These are phyloP conservation scores for Apotomis capreana DNA, from an alignment of 2,888 invertebrate species.

Conservation along the genomic window DNA sequence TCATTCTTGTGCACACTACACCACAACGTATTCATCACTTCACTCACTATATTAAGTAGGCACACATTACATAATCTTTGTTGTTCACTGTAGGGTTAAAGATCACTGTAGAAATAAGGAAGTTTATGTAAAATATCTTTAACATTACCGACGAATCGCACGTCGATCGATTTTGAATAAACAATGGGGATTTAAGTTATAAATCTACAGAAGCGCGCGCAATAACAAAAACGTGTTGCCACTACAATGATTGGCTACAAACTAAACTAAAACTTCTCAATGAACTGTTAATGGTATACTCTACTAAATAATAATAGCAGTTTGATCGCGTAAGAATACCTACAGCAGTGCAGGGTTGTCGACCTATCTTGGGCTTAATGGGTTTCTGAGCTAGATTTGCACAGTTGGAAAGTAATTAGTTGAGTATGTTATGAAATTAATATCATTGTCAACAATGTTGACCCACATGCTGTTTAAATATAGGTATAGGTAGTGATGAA, in stretches of 20 bases:
- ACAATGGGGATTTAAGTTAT: conserved; percentile 22
- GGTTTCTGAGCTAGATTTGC: conserved; percentile 45
- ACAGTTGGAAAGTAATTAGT: conserved; percentile 50
- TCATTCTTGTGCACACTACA: conserved; percentile 48
- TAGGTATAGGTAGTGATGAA: conserved; percentile 35
- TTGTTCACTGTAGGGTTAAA: conserved; percentile 56
- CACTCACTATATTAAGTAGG: conserved; percentile 41
- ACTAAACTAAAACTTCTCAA: conserved; percentile 67
- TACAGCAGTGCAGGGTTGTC: conserved; percentile 57
- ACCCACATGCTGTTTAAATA: conserved; percentile 43
- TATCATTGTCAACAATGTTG: conserved; percentile 46
- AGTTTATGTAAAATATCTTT: conserved; percentile 29
- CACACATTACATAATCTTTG: conserved; percentile 52
- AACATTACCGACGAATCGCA: conserved; percentile 22
- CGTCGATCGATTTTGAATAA: conserved; percentile 21
- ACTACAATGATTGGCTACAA: conserved; percentile 63
- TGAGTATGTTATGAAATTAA: conserved; percentile 45
- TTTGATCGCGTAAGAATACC: conserved; percentile 53
- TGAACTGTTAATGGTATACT: conserved; percentile 60
- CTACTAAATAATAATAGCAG: conserved; percentile 51
- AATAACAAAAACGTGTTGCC: conserved; percentile 63
- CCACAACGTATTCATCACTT: conserved; percentile 61
- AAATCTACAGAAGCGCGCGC: conserved; percentile 29
- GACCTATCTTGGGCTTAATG: conserved; percentile 43
- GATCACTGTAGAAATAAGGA: conserved; percentile 44